These are phyloP conservation scores for Agriopis leucophaearia DNA, from an alignment of 2,888 invertebrate species.

Conservation along the genomic window DNA sequence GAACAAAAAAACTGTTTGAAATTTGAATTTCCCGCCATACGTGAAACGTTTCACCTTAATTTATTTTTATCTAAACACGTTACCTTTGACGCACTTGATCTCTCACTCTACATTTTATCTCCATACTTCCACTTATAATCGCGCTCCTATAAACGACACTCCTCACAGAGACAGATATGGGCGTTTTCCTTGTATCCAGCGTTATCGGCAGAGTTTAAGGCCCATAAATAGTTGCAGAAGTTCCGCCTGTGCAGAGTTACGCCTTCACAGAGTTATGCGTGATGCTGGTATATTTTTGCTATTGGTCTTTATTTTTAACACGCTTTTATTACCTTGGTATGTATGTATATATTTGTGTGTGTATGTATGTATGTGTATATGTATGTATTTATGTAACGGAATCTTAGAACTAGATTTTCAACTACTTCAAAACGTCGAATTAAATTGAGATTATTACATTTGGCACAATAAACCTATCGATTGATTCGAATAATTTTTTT, in stretches of 20 bases:
- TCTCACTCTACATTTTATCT: conserved; percentile 21
- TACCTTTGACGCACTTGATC: background rate
- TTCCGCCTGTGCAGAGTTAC: conserved; percentile 47
- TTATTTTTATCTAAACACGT: background rate
- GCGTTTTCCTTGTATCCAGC: conserved; percentile 58
- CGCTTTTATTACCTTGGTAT: no score
- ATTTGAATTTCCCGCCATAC: no score
- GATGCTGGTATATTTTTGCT: conserved; percentile 17
- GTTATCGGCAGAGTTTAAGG: conserved; percentile 67
- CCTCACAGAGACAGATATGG: conserved; percentile 61
- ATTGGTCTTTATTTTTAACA: background rate
- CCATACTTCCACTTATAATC: conserved; percentile 52
- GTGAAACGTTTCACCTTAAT: no score
- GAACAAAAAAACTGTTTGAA: no score
- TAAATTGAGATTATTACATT: no score
- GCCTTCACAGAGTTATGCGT: conserved; percentile 15
- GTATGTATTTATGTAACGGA: no score
- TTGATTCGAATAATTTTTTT: no score
- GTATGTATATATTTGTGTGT: no score
- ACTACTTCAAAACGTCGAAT: no score
- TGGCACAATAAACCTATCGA: no score
- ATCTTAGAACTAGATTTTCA: no score
- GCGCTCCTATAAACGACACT: conserved; percentile 57
- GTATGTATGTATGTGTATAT: no score
- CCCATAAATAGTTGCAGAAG: conserved; percentile 71